Evolutionary conservation across 2,113 vertebrate species (phyloP).

Genomic region (Salvelinus alpinus): DNA sequence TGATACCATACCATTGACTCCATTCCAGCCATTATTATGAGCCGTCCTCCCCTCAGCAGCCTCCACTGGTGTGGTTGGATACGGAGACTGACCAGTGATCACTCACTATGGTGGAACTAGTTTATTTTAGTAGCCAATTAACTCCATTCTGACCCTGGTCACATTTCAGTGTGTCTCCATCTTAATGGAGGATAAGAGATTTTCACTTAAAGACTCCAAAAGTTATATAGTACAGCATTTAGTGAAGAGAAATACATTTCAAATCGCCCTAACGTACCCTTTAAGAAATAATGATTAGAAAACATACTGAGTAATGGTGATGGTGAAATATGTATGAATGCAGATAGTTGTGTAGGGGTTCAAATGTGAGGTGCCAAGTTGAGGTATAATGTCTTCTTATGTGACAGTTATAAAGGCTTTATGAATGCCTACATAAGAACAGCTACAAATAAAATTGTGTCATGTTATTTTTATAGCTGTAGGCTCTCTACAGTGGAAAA

Average conservation of each 20-base stretch:
- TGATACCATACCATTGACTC: too few relatives aligned
- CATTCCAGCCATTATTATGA: too few relatives aligned
- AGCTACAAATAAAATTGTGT: neutral
- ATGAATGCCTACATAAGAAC: too few relatives aligned
- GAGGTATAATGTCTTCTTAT: too few relatives aligned
- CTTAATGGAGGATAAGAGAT: neutral
- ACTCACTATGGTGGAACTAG: neutral
- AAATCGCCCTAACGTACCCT: neutral
- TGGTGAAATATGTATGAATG: neutral
- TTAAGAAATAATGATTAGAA: neutral
- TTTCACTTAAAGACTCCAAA: neutral
- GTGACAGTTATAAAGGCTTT: too few relatives aligned
- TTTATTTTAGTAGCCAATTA: neutral
- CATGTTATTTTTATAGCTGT: conserved; percentile 6
- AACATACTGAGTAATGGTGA: neutral
- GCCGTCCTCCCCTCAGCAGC: too few relatives aligned
- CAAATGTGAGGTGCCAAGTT: neutral
- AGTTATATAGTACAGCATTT: neutral
- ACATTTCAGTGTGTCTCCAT: neutral
- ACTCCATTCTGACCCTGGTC: neutral
- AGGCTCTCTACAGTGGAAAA: neutral
- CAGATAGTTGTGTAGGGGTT: neutral
- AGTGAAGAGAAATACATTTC: neutral
- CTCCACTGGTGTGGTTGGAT: neutral
- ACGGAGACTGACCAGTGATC: neutral